These are phyloP conservation scores for Hydropotes inermis DNA, from an alignment of 2,113 vertebrate species.

Conservation along the genomic window DNA sequence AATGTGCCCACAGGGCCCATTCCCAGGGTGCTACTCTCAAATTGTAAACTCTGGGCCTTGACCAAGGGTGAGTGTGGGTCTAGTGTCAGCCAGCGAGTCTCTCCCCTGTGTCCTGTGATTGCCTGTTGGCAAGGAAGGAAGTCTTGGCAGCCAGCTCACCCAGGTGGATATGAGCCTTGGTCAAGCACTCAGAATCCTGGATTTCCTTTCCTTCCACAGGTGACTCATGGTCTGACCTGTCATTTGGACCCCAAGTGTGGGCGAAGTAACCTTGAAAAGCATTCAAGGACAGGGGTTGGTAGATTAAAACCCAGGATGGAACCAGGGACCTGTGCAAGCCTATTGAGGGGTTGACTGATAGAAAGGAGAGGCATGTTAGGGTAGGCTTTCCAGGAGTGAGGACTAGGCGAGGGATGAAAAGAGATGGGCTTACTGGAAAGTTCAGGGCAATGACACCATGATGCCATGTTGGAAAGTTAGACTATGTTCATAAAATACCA, in stretches of 20 bases:
- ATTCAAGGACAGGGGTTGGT: neutral
- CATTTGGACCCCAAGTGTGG: neutral
- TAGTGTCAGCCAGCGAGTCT: neutral
- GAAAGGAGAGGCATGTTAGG: neutral
- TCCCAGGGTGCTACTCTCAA: neutral
- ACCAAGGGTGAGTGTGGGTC: neutral
- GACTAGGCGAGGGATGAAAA: neutral
- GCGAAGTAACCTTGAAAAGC: neutral
- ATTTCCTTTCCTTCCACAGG: neutral
- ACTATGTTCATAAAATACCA: neutral
- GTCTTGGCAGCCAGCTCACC: neutral
- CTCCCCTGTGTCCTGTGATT: neutral
- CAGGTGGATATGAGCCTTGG: neutral
- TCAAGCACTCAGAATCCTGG: neutral
- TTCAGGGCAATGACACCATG: neutral
- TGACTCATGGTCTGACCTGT: neutral
- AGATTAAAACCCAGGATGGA: neutral
- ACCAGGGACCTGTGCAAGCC: neutral
- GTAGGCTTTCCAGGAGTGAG: neutral
- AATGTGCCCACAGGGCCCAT: accelerated
- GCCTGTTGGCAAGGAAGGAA: neutral
- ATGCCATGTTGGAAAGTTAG: neutral
- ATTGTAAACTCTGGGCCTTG: neutral
- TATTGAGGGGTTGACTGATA: neutral
- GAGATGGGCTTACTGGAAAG: neutral